These are phyloP conservation scores for Indicator indicator DNA, from an alignment of 2,113 vertebrate genomes.

Conservation along the genomic window DNA sequence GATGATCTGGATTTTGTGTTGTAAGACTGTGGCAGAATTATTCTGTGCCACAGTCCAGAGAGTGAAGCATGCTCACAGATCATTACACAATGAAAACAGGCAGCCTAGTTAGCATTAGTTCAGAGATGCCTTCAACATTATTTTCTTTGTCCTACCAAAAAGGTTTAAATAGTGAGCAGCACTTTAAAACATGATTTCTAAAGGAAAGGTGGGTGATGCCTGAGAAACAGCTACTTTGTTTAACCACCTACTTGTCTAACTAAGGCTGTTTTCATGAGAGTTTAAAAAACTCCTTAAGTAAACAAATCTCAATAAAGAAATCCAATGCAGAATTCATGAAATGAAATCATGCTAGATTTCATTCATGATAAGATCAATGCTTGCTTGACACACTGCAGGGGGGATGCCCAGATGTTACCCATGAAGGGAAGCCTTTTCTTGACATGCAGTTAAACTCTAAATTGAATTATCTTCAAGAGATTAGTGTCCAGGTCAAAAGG, in stretches of 20 bases:
- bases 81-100: background rate
- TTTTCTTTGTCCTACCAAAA: constrained; percentile 4
- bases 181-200: background rate
- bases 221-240: background rate
- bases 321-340: background rate
- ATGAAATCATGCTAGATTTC: background rate
- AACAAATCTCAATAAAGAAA: constrained; percentile 1
- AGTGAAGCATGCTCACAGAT: background rate
- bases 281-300: background rate
- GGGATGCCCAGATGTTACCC: background rate
- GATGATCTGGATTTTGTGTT: background rate
- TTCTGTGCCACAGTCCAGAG: background rate
- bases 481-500: background rate
- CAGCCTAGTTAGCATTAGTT: constrained; percentile 27
- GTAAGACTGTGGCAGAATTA: background rate
- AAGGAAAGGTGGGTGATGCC: background rate
- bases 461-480: background rate
- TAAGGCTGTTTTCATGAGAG: background rate
- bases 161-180: background rate
- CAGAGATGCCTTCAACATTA: constrained; percentile 20
- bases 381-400: background rate
- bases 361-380: background rate
- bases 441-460: background rate
- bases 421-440: background rate
- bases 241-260: background rate